Base-by-base conservation (phyloP, 2,888 invertebrate species). In the Caenorhabditis doughertyi region DNA sequence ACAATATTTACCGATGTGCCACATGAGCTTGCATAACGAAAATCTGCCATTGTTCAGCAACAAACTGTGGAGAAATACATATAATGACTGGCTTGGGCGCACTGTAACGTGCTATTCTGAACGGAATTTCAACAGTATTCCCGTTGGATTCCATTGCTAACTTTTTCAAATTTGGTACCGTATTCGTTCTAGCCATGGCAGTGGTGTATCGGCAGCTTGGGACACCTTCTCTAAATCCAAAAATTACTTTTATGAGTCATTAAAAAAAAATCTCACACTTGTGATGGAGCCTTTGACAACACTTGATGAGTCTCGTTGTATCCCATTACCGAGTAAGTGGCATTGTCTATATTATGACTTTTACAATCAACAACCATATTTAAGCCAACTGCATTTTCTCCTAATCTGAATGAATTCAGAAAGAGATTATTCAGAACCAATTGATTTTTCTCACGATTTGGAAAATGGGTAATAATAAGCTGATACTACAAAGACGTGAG, bases 371-470 rank as follows among this genome's bases (percentile, higher is more conserved):
- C 23, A 27, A 64, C 47, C 62, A 64, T 64, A 2, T 51, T 58
- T 23, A n/a, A 18, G 21, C 62, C 62, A 27, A 64, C 29, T 13
- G 62, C 62, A 64, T 64, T 64, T 25, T 18, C 29, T 18, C 62
- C 62, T 1, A 77, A 18, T n/a, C 76, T 77, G 49, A 25, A n/a
- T n/a, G n/a, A 32, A 32, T 9, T 32, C 32, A 32, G 9, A 32
- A n/a, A n/a, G n/a, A n/a, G n/a, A n/a, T n/a, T n/a, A n/a, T n/a
- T n/a, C n/a, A n/a, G n/a, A n/a, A n/a, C n/a, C n/a, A n/a, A n/a
- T n/a, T n/a, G n/a, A n/a, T n/a, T n/a, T n/a, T n/a, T n/a, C 72
- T 72, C n/a, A 72, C 72, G 72, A 72, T 21, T 64, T 62, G 7
- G 72, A 72, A 27, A 18, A 18, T 16, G 72, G 72, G 55, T 72